A percentile compares a stretch with the other conserved stretches of the same genome.
phyloP scores from a whole-genome alignment of 2,888 invertebrate species.

The Tachystola acroxantha region DNA sequence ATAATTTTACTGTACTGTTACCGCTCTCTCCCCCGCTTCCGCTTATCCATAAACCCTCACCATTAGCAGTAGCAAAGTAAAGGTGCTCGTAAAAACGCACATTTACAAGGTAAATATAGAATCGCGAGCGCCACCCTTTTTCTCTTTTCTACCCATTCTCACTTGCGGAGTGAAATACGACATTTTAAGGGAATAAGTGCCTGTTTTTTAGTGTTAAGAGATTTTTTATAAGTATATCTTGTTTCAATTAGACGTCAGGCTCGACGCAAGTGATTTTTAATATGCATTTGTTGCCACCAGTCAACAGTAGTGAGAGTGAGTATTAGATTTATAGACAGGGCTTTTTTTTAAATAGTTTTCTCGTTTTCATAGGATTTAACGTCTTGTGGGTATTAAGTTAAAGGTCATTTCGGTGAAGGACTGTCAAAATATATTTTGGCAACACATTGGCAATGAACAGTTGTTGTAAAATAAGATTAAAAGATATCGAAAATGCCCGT shows the following conservation, averaged over 20 bases:
- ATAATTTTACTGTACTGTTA: too few relatives aligned
- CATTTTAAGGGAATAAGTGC: constrained; percentile 29
- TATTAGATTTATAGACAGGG: too few relatives aligned
- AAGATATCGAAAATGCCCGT: too few relatives aligned
- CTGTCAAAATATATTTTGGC: too few relatives aligned
- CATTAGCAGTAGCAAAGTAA: constrained; percentile 40
- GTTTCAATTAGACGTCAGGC: constrained; percentile 1
- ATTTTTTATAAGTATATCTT: constrained; percentile 2
- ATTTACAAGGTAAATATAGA: constrained; percentile 72
- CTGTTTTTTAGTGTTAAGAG: not conserved
- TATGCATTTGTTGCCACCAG: not conserved
- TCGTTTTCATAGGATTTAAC: too few relatives aligned
- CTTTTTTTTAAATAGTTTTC: too few relatives aligned
- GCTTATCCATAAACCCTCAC: constrained; percentile 14
- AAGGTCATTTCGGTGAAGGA: too few relatives aligned
- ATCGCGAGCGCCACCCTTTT: constrained; percentile 40
- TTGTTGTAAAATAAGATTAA: too few relatives aligned
- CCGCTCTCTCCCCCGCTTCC: constrained; percentile 24
- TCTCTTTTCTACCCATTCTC: constrained; percentile 44
- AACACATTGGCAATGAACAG: too few relatives aligned
- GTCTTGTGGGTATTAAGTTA: too few relatives aligned
- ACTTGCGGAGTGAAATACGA: constrained; percentile 49
- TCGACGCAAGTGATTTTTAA: not conserved
- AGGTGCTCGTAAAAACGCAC: constrained; percentile 59
- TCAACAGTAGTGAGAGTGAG: too few relatives aligned